Base-by-base conservation (phyloP, 2,113 vertebrate genomes). In the Physeter macrocephalus region DNA sequence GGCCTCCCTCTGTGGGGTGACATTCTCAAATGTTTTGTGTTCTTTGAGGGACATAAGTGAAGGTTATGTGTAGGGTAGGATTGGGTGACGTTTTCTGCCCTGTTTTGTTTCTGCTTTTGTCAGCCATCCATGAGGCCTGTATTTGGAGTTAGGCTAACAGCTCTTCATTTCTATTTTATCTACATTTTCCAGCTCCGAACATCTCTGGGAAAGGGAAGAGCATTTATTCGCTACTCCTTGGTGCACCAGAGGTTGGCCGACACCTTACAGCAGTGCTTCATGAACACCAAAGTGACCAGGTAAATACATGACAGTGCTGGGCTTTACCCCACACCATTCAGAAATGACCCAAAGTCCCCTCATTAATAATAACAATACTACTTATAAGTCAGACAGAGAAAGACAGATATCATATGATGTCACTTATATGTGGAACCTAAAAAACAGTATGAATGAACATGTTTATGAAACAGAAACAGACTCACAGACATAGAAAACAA, bases 201-300 rank as follows among this genome's bases (percentile, higher is more conserved):
- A 0, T 99, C 99, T 20, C 98, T 99, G 98, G 99, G 99, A 4
- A 99, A 99, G 98, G 99, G 99, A 96, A 98, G 99, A 84, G 99
- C 99, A 61, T 99, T 99, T 95, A 98, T 99, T 84, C 99, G 99
- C 71, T 99, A 99, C 98, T 99, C 99, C 1, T 97, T 99, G 12
- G 99, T 99, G 90, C 99, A 99, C 97, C 99, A 99, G 98, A 99
- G 99, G 61, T 98, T 99, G 66, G 99, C 99, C 39, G 99, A 99
- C 98, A 99, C 99, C 5, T 98, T 99, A 90, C 99, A 99, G 97
- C 99, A 99, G 86, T 99, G 99, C 98, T 98, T 99, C 77, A 99
- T 99, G 98, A 99, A 99, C 98, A 98, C 99, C 88, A 99, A 98
- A 95, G 98, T 99, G 97, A 99, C 99, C 93, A 99, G 99, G 99